phyloP scores from a whole-genome alignment of 2,113 vertebrate genomes.

The Pelvicachromis taeniatus region DNA sequence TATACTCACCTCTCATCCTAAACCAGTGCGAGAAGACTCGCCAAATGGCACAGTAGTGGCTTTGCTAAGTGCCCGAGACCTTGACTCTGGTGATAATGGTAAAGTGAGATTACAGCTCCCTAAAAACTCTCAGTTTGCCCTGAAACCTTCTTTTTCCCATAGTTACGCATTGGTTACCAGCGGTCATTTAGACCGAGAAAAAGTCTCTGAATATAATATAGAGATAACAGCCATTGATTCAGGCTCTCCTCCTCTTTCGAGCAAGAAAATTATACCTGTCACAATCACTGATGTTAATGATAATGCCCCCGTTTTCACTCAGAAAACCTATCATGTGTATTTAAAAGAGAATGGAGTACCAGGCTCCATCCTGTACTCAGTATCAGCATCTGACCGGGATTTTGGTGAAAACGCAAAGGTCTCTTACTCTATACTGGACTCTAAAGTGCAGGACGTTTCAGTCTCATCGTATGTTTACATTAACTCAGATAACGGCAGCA shows the following conservation, averaged over 20 bases:
- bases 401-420: background rate
- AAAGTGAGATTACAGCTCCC: conserved; percentile 36
- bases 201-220: conserved; percentile 60
- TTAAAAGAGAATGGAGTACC: conserved; percentile 78
- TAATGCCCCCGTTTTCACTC: conserved; percentile 74
- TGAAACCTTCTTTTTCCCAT: conserved; percentile 47
- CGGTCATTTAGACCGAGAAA: conserved; percentile 53
- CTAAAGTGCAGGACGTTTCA: conserved; percentile 20
- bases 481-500: conserved; percentile 76
- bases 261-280: conserved; percentile 72
- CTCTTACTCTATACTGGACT: background rate
- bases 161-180: conserved; percentile 60
- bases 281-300: conserved; percentile 86
- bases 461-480: conserved; percentile 78
- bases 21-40: conserved; percentile 46
- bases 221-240: conserved; percentile 78
- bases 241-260: conserved; percentile 75
- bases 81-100: conserved; percentile 59
- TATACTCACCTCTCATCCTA: conserved; percentile 59
- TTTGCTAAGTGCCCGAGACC: conserved; percentile 51
- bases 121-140: conserved; percentile 13
- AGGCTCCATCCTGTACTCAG: background rate
- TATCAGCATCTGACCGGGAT: background rate
- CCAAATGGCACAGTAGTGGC: conserved; percentile 62
- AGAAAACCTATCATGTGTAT: conserved; percentile 77